A percentile compares a stretch with the other conserved stretches of the same genome.
Evolutionary conservation across 1,140 invertebrate genomes (phyloP).

Genomic region (Drosophila bocki): DNA sequence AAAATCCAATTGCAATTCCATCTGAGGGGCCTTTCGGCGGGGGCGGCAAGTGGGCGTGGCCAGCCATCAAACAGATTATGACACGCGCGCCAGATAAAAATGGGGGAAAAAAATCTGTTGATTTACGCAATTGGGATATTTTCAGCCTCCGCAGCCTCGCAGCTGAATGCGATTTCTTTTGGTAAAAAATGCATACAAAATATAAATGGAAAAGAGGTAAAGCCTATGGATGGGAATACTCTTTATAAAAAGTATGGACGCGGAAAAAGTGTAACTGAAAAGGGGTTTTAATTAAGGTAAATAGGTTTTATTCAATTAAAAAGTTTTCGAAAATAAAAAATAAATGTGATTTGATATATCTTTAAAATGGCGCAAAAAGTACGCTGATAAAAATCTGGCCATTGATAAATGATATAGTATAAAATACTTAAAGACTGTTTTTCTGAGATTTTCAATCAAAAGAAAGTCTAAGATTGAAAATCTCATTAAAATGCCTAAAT

Average conservation of each 20-base stretch:
- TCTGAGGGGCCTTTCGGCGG: background rate
- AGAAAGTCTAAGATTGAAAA: background rate
- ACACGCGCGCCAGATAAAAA: constrained; percentile 50
- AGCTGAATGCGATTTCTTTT: constrained; percentile 33
- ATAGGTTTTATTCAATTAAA: constrained; percentile 12
- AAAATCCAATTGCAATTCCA: constrained; percentile 18
- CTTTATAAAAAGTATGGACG: background rate
- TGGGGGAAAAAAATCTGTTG: constrained; percentile 48
- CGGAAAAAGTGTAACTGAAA: background rate
- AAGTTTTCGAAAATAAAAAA: background rate
- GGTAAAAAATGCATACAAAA: constrained; percentile 22
- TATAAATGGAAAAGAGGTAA: constrained; percentile 1
- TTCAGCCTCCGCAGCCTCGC: constrained; percentile 13
- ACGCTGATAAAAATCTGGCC: background rate
- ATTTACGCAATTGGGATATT: constrained; percentile 71
- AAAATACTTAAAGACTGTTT: background rate
- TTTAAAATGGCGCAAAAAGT: background rate
- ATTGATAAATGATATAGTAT: no score
- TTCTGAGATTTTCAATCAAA: background rate
- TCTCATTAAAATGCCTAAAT: background rate
- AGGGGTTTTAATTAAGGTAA: constrained; percentile 8
- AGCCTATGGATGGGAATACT: constrained; percentile 9
- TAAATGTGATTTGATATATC: background rate
- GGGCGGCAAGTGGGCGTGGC: constrained; percentile 11
- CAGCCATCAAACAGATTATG: constrained; percentile 75